Conservation (phyloP, 2,888 invertebrate genomes). For the Andrena marginata region DNA sequence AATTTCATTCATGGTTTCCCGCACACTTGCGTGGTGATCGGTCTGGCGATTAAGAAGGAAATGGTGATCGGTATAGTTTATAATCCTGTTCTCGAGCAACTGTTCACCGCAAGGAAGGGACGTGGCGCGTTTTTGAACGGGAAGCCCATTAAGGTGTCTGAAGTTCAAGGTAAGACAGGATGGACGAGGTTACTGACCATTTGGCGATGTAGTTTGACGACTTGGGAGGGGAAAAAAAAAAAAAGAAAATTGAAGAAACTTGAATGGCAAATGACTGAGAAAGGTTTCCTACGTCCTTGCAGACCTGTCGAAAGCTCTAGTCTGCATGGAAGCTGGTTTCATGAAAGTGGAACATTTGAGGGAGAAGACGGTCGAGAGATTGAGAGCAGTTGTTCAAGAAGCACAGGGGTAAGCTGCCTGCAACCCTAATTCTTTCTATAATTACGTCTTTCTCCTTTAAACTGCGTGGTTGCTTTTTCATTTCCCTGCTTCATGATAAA, state of each 20-base stretch:
- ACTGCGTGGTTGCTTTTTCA: not conserved
- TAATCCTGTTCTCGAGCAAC: slow-evolving; percentile 90
- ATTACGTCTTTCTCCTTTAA: not conserved
- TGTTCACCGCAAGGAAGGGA: slow-evolving; percentile 90
- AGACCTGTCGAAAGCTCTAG: slow-evolving; percentile 81
- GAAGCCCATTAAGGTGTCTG: slow-evolving; percentile 87
- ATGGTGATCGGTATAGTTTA: slow-evolving; percentile 91
- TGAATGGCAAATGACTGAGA: not conserved
- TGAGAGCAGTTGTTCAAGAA: slow-evolving; percentile 73
- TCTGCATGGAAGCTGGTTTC: slow-evolving; percentile 81
- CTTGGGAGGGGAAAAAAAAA: not conserved
- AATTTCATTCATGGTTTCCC: slow-evolving; percentile 93
- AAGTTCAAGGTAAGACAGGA: slow-evolving; percentile 84
- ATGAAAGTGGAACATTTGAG: slow-evolving; percentile 78
- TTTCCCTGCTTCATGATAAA: not conserved
- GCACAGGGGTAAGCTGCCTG: slow-evolving; percentile 77
- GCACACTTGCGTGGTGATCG: slow-evolving; percentile 90
- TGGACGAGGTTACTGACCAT: not conserved
- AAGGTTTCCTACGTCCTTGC: slow-evolving; percentile 30
- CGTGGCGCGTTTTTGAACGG: slow-evolving; percentile 93
- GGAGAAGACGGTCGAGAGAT: slow-evolving; percentile 78
- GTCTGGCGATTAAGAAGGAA: slow-evolving; percentile 87
- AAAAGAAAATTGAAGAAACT: not conserved
- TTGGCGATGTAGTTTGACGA: not conserved
- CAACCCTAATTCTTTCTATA: not conserved